A percentile compares a stretch with the other conserved stretches of the same genome.
Conservation (phyloP, 2,797 vertebrate species). For the Protosalanx chinensis region DNA sequence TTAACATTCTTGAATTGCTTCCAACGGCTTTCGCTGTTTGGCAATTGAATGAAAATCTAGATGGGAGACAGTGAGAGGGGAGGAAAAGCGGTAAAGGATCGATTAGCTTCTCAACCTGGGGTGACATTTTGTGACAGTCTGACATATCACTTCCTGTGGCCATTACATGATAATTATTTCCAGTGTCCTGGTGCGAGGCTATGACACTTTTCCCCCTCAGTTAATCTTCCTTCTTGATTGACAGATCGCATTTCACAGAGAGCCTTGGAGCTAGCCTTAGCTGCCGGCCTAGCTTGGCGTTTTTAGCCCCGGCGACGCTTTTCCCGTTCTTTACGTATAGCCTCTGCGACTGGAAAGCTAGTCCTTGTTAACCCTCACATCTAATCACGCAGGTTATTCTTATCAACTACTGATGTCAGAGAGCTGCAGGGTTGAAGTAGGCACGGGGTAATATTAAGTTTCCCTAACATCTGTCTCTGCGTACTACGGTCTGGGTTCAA, state of each 20-base stretch:
- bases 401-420: constrained; percentile 35
- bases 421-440: constrained; percentile 30
- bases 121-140: constrained; percentile 51
- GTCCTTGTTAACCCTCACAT: constrained; percentile 40
- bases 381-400: constrained; percentile 46
- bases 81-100: constrained; percentile 19
- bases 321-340: neutral
- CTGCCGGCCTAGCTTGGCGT: too few species aligned
- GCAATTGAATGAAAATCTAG: constrained; percentile 46
- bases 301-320: neutral
- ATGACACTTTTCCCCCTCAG: constrained; percentile 26
- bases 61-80: constrained; percentile 30
- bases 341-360: constrained; percentile 25
- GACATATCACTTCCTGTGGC: constrained; percentile 51
- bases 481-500: constrained; percentile 26
- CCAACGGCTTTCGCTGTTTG: constrained; percentile 52
- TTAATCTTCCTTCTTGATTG: constrained; percentile 47
- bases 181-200: constrained; percentile 43
- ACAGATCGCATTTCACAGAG: constrained; percentile 44
- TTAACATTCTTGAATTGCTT: constrained; percentile 60
- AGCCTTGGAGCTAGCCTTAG: constrained; percentile 20
- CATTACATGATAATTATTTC: constrained; percentile 60
- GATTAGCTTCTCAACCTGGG: constrained; percentile 28
- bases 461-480: constrained; percentile 51
- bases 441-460: constrained; percentile 50